Evolutionary conservation across 2,888 invertebrate species (phyloP), one percentile per base, ranked within the genome.

Genomic region (Erpobdella octoculata): DNA sequence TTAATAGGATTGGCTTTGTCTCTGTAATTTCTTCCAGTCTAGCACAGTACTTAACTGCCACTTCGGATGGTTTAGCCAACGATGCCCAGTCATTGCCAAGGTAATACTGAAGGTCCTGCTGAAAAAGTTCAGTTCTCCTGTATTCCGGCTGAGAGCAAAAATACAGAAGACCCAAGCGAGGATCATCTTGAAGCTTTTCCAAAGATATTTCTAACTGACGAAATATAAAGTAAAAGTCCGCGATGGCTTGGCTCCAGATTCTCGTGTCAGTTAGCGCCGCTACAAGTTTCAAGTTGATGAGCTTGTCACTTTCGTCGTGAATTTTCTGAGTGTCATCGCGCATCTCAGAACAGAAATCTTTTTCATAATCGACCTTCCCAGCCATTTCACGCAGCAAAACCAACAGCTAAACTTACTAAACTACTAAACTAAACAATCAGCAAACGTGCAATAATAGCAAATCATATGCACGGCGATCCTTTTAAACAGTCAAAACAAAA

Each of bases 161-260:
- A 46, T 71, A 38, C 31, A 74, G 58, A 4, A 73, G 48, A 21
- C 72, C 69, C 2, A 76, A 46, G 25, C 71, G 38, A 0, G 70
- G 72, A 38, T 77, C 73, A 9, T 74, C 70, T 41, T 72, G 69
- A 25, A 70, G 25, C 58, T 71, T 66, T 3, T 76, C 74, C 12
- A 74, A 28, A 4, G 58, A 70, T 18, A 73, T 73, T 69, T 78
- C 78, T 36, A 78, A 59, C 33, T 77, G 74, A 36, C 72, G 70
- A 65, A 76, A 78, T 12, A 78, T 73, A 59, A 71, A 70, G 58
- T 77, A 76, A 41, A 78, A 76, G 65, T 78, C 76, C 2, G 72
- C 73, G 2, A 78, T 61, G 6, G 74, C 75, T n/a, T 68, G 41
- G 9, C 71, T 74, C 37, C 70, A 76, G 0, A 74, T 67, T 21